These are phyloP conservation scores for Stegostoma tigrinum DNA, from an alignment of 2,113 vertebrate genomes.

Conservation along the genomic window DNA sequence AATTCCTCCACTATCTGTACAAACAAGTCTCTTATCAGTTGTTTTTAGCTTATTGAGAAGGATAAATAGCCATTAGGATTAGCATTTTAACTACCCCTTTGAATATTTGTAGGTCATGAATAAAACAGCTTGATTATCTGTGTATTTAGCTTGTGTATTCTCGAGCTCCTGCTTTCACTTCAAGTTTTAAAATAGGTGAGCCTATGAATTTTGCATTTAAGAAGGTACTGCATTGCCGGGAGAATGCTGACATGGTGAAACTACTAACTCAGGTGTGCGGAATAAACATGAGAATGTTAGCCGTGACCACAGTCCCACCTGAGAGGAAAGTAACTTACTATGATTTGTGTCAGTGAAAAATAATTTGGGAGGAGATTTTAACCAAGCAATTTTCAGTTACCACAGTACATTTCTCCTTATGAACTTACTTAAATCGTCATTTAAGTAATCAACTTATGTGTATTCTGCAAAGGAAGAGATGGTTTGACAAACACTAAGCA, in stretches of 20 bases:
- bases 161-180: conserved; percentile 46
- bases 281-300: conserved; percentile 41
- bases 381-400: neutral
- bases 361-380: neutral
- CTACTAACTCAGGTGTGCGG: conserved; percentile 43
- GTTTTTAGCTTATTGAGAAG: conserved; percentile 33
- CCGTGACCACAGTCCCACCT: neutral
- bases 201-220: conserved; percentile 46
- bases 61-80: conserved; percentile 51
- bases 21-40: conserved; percentile 31
- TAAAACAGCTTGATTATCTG: conserved; percentile 46
- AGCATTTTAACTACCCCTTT: conserved; percentile 64
- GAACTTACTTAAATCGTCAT: neutral
- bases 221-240: conserved; percentile 44
- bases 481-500: neutral
- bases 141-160: conserved; percentile 65
- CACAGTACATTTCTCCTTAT: neutral
- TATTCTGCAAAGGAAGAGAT: neutral
- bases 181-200: conserved; percentile 38
- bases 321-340: neutral
- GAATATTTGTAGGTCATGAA: conserved; percentile 49
- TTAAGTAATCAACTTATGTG: neutral
- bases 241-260: conserved; percentile 44
- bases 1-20: neutral
- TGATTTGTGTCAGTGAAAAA: neutral